Evolutionary conservation across 2,797 vertebrate species (phyloP).

Genomic region (Amniataba percoides): DNA sequence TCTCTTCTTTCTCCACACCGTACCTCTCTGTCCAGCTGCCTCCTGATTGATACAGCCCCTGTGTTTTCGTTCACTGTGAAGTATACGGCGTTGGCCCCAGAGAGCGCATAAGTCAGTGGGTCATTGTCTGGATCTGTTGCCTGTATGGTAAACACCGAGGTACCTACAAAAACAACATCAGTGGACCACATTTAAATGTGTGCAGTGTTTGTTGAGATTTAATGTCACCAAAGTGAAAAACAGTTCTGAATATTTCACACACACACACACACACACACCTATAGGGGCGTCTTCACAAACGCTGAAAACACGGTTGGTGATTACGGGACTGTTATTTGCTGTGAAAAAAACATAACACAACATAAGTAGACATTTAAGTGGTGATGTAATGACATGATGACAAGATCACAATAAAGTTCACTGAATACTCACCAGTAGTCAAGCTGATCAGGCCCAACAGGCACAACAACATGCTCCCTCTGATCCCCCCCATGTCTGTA

Average conservation of each 20-base stretch:
- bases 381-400: not conserved
- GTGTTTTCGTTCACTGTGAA: slow-evolving; percentile 34
- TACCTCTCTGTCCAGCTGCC: slow-evolving; percentile 88
- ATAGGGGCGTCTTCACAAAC: slow-evolving; percentile 62
- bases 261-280: slow-evolving; percentile 57
- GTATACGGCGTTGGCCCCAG: slow-evolving; percentile 32
- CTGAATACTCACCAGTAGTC: slow-evolving; percentile 66
- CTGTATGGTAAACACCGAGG: slow-evolving; percentile 75
- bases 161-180: slow-evolving; percentile 70
- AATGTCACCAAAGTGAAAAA: not conserved
- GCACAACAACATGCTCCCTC: slow-evolving; percentile 61
- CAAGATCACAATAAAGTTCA: not conserved
- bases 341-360: slow-evolving; percentile 42
- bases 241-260: not conserved
- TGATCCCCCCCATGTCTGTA: slow-evolving; percentile 64
- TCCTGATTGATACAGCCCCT: slow-evolving; percentile 71
- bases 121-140: slow-evolving; percentile 80
- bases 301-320: rapidly evolving
- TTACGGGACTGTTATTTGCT: slow-evolving; percentile 62
- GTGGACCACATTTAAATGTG: not conserved
- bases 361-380: not conserved
- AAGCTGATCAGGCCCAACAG: slow-evolving; percentile 68
- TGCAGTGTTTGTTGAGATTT: not conserved
- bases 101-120: slow-evolving; percentile 77
- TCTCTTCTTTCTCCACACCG: not conserved